Percentiles rank a stretch among this genome's conserved stretches.
Conservation (phyloP, 1,140 invertebrate genomes). For the Meloidogyne chitwoodi region DNA sequence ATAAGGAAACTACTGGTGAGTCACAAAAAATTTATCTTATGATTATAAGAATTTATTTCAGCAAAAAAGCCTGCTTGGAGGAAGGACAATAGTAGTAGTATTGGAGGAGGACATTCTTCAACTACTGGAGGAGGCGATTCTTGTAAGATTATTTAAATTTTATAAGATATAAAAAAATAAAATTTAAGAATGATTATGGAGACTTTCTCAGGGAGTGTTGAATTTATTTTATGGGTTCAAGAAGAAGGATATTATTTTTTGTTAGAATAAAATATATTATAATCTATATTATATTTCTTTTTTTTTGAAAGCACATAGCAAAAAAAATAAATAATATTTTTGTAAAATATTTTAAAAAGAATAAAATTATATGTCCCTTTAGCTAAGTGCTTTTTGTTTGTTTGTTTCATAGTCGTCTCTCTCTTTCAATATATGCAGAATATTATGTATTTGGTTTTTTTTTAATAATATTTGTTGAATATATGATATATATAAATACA, state of each 20-base stretch:
- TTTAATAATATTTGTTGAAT: not conserved
- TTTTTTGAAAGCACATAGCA: not conserved
- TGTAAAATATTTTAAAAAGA: not conserved
- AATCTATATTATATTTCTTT: not conserved
- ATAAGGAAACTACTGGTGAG: not conserved
- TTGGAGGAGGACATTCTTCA: not conserved
- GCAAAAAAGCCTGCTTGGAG: not conserved
- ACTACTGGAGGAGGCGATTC: not conserved
- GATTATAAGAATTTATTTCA: not conserved
- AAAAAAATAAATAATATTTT: not conserved
- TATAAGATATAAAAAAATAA: not conserved
- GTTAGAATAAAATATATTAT: not conserved
- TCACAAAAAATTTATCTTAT: not conserved
- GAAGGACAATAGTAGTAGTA: not conserved
- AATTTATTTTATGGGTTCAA: not conserved
- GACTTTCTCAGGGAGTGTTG: not conserved
- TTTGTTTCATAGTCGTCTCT: not conserved
- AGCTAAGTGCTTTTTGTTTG: not conserved
- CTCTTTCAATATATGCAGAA: not conserved
- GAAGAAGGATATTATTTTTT: not conserved
- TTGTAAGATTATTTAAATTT: not conserved
- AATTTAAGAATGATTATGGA: not conserved
- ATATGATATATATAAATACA: not conserved
- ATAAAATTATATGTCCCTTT: not conserved
- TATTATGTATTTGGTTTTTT: not conserved